Evolutionary conservation across 1,140 invertebrate genomes (phyloP).

Genomic region (Bombus picipes): DNA sequence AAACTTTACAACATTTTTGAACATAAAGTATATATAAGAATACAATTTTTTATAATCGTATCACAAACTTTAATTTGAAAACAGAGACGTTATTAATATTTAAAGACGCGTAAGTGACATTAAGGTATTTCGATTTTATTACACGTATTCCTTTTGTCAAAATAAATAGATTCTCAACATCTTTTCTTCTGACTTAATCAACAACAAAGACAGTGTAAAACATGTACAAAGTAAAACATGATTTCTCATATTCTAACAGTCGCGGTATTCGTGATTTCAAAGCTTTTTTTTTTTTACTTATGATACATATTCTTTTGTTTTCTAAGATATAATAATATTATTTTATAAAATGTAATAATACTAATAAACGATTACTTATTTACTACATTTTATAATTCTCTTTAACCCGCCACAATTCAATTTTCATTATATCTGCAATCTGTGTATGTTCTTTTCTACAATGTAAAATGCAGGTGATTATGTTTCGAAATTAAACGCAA

Average conservation of each 20-base stretch:
- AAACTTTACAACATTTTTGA: neutral
- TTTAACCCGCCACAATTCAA: conserved; percentile 14
- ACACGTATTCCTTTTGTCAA: neutral
- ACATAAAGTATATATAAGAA: no score
- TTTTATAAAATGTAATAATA: conserved; percentile 24
- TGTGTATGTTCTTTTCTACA: neutral
- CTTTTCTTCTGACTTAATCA: neutral
- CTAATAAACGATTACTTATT: conserved; percentile 29
- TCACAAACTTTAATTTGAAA: neutral
- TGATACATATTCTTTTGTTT: neutral
- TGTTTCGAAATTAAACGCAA: neutral
- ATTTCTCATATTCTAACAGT: neutral
- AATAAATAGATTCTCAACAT: neutral
- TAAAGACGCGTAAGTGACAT: neutral
- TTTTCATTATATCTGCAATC: neutral
- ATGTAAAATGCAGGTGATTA: neutral
- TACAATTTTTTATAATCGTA: neutral
- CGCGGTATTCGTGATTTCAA: neutral
- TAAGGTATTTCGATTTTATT: neutral
- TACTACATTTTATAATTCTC: conserved; percentile 21
- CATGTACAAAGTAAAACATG: neutral
- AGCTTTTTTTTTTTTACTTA: neutral
- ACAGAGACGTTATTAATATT: neutral
- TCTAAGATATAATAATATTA: neutral
- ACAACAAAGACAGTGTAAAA: neutral